Percentiles rank a stretch among this genome's conserved stretches.
Evolutionary conservation across 2,888 invertebrate species (phyloP).

Genomic region (Dysmachus trigonus): DNA sequence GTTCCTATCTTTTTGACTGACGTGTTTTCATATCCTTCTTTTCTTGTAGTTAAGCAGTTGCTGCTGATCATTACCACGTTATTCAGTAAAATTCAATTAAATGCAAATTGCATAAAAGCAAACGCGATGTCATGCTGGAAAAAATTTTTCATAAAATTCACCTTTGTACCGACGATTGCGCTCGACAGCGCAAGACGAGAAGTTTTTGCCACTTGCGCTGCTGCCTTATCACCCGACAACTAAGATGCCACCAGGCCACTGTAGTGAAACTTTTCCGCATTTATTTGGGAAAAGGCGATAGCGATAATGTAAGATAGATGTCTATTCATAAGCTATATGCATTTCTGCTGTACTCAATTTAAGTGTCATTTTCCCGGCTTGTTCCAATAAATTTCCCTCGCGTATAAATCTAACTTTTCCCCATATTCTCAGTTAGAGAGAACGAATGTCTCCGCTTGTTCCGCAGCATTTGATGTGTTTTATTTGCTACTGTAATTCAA

Average conservation of each 20-base stretch:
- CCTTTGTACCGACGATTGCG: background rate
- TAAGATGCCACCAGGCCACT: background rate
- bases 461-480: background rate
- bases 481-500: background rate
- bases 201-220: background rate
- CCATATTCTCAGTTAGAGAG: background rate
- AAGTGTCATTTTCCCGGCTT: background rate
- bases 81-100: conserved; percentile 36
- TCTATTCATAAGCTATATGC: background rate
- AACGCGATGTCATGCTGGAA: conserved; percentile 22
- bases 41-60: background rate
- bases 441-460: background rate
- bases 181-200: background rate
- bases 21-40: background rate
- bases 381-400: background rate
- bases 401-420: background rate
- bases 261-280: background rate
- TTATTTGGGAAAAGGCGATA: background rate
- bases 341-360: background rate
- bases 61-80: background rate
- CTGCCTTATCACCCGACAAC: background rate
- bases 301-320: background rate
- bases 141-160: conserved; percentile 8
- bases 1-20: conserved; percentile 23
- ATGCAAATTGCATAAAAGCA: conserved; percentile 27